These are phyloP conservation scores for Pipistrellus nathusii DNA, from an alignment of 2,797 vertebrate species.

Conservation along the genomic window DNA sequence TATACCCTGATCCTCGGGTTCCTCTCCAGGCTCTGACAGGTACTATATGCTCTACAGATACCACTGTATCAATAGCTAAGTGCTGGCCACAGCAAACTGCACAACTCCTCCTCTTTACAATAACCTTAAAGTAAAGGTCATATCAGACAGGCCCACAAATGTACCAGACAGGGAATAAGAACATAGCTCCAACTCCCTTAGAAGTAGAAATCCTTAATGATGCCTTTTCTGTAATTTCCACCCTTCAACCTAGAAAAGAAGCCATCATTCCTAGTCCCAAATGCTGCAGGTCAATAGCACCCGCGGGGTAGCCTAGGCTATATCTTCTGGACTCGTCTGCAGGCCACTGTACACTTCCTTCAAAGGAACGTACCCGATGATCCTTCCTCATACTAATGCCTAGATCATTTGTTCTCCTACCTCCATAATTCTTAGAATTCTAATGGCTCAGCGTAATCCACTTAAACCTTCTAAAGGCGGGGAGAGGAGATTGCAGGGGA, in stretches of 20 bases:
- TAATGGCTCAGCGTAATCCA: constrained; percentile 23
- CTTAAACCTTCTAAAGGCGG: not conserved
- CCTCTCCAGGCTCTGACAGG: not conserved
- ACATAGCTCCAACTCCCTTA: not conserved
- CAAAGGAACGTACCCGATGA: not conserved
- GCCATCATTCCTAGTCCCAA: not conserved
- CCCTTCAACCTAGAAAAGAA: constrained; percentile 50
- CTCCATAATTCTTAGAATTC: not conserved
- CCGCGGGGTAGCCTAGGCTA: not conserved
- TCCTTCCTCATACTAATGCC: not conserved
- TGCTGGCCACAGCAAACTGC: not conserved
- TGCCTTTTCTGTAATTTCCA: not conserved
- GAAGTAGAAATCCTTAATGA: not conserved
- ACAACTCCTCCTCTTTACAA: not conserved
- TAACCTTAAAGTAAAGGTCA: not conserved
- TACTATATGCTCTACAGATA: not conserved
- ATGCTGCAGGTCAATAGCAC: not conserved
- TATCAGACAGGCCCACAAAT: not conserved
- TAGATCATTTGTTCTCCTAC: not conserved
- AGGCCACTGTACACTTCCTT: not conserved
- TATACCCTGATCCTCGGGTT: not conserved
- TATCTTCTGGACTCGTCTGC: not conserved
- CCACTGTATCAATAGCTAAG: not conserved
- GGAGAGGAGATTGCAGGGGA: not conserved
- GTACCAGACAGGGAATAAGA: not conserved